Evolutionary conservation across 2,888 invertebrate genomes (phyloP).

Genomic region (Blastobasis lacticolella): DNA sequence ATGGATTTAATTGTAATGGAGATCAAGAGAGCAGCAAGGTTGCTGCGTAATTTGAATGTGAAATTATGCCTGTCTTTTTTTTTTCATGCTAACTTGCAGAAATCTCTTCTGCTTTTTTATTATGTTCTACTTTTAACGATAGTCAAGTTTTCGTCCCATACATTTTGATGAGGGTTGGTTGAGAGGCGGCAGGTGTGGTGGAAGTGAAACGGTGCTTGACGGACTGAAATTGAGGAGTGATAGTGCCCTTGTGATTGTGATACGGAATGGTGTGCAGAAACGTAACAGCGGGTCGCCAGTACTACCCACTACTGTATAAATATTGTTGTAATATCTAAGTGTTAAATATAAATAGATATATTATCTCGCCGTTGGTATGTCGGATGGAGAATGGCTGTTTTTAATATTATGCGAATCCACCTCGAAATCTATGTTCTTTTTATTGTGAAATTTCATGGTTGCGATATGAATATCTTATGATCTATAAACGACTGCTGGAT

Average conservation of each 20-base stretch:
- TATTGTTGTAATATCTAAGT: conserved; percentile 56
- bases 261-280: conserved; percentile 35
- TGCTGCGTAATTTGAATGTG: no score
- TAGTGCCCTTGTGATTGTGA: conserved; percentile 57
- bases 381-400: conserved; percentile 47
- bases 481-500: conserved; percentile 22
- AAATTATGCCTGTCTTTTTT: not conserved
- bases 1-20: no score
- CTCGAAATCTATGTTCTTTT: conserved; percentile 32
- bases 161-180: conserved; percentile 9
- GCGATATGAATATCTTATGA: conserved; percentile 19
- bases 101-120: not conserved
- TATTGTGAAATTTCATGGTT: conserved; percentile 18
- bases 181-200: conserved; percentile 3
- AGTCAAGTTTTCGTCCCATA: conserved; percentile 22
- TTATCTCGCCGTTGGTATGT: conserved; percentile 50
- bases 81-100: not conserved
- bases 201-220: conserved; percentile 20
- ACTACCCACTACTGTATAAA: conserved; percentile 4
- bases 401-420: conserved; percentile 64
- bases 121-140: not conserved
- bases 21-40: no score
- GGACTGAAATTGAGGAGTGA: conserved; percentile 29
- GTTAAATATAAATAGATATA: conserved; percentile 60
- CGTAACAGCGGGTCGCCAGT: conserved; percentile 22